Base-by-base conservation (phyloP, 1,140 invertebrate genomes). In the Bombus consobrinus region DNA sequence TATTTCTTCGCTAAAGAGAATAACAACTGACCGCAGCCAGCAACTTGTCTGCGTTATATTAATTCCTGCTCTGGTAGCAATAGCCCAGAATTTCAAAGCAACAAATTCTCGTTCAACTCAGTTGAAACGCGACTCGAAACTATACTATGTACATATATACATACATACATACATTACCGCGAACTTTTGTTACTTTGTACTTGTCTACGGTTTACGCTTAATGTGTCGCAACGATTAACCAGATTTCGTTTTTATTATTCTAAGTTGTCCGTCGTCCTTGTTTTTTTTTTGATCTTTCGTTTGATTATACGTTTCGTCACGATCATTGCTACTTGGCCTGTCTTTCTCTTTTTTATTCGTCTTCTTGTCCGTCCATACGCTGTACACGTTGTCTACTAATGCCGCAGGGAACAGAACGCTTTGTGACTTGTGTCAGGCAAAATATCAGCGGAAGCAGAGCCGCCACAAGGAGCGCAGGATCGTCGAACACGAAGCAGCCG, bases 401-500 rank as follows among this genome's bases (percentile, higher is more conserved):
- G 92, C 91, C 93, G 93, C 96, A 98, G 97, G 97, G 97, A 98
- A 98, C 96, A 98, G 97, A 97, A 98, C 97, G 89, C 96, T 97
- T 93, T 98, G 97, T 95, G 97, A 98, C 95, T 96, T 97, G 94
- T 98, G 97, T 96, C 97, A 96, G 96, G 96, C 96, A 87, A 97
- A 97, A 96, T 94, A 96, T 85, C 96, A 96, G 93, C 96, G 96
- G 94, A 97, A 97, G 94, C 94, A 94, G 96, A 96, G 95, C 91
- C 95, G 96, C 90, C 96, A 96, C 94, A 97, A 96, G 95, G 96
- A 96, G 89, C 95, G 96, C 89, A 96, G 95, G 92, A 95, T 95
- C 79, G 95, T 93, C 90, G 95, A 92, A 53, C 89, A 89, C 73
- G 94, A 95, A 74, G 93, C 95, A 32, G 93, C 96, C 69, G 96